Conservation (phyloP, 2,888 invertebrate species). For the Drosophila incognita region DNA sequence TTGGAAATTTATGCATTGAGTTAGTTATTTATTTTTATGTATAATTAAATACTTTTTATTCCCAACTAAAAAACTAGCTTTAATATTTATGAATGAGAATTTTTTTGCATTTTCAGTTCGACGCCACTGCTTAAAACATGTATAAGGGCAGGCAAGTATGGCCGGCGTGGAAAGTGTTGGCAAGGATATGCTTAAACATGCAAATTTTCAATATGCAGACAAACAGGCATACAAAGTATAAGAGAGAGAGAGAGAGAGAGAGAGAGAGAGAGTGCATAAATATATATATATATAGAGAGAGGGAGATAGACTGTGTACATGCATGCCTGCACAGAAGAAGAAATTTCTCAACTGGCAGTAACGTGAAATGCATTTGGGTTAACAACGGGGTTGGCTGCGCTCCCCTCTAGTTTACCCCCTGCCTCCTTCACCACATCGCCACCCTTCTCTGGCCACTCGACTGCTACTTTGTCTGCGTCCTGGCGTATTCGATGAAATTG, state of each 20-base stretch:
- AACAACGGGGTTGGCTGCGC: constrained; percentile 44
- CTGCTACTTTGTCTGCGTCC: constrained; percentile 32
- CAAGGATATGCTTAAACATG: constrained; percentile 83
- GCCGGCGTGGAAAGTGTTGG: constrained; percentile 70
- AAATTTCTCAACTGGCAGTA: constrained; percentile 58
- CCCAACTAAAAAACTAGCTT: not conserved
- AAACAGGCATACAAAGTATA: constrained; percentile 31
- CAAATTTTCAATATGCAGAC: constrained; percentile 83
- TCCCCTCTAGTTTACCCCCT: not conserved
- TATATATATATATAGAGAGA: not conserved
- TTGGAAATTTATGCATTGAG: too few relatives aligned
- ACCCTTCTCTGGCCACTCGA: not conserved
- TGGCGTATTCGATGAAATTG: constrained; percentile 82
- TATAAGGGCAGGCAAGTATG: constrained; percentile 42
- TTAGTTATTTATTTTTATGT: too few relatives aligned
- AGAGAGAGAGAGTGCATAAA: not conserved
- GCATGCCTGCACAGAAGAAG: constrained; percentile 66
- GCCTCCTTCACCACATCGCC: not conserved
- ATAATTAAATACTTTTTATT: not conserved
- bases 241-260: not conserved
- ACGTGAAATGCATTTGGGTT: constrained; percentile 75
- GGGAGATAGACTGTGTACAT: constrained; percentile 36
- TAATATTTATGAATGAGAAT: too few relatives aligned
- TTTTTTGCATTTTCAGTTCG: not conserved
- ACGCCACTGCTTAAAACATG: constrained; percentile 27